Evolutionary conservation across 1,140 invertebrate genomes (phyloP), one percentile per base, ranked within the genome.

Genomic region (Nilaparvata lugens): DNA sequence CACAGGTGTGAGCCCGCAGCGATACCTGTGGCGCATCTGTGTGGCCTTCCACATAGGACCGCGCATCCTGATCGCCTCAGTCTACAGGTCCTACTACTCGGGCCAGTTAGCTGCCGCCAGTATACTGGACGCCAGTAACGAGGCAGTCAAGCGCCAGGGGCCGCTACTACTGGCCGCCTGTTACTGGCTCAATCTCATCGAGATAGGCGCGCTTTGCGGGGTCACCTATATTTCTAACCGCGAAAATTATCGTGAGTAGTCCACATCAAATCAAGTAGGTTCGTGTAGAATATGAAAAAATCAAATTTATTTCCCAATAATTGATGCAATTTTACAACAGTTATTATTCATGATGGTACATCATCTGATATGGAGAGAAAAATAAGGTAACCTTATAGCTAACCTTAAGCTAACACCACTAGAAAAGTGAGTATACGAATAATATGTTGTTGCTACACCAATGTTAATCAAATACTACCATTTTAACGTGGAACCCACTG

Each of bases 221-320:
- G 91, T 95, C 14, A 93, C 92, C 14, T 94, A 93, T 74, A 89
- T 95, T 71, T 93, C 91, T 31, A 95, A 95, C 74, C 84, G 85
- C 71, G 92, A 95, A 77, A 95, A 95, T 76, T 95, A 95, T 79
- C 89, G 93, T 94, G 79, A 88, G 89, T 86, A 48, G 38, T 40
- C n/a, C n/a, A 40, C n/a, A n/a, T n/a, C n/a, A n/a, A n/a, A n/a
- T n/a, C n/a, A n/a, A n/a, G n/a, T n/a, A n/a, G n/a, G n/a, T n/a
- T n/a, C n/a, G n/a, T n/a, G n/a, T n/a, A n/a, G n/a, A n/a, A n/a
- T n/a, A n/a, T n/a, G n/a, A n/a, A n/a, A n/a, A n/a, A n/a, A n/a
- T n/a, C n/a, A n/a, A n/a, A n/a, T n/a, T n/a, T n/a, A n/a, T n/a
- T n/a, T n/a, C n/a, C n/a, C n/a, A n/a, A n/a, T n/a, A n/a, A n/a